These are phyloP conservation scores for Zaprionus bogoriensis DNA, from an alignment of 2,888 invertebrate genomes.

Conservation along the genomic window DNA sequence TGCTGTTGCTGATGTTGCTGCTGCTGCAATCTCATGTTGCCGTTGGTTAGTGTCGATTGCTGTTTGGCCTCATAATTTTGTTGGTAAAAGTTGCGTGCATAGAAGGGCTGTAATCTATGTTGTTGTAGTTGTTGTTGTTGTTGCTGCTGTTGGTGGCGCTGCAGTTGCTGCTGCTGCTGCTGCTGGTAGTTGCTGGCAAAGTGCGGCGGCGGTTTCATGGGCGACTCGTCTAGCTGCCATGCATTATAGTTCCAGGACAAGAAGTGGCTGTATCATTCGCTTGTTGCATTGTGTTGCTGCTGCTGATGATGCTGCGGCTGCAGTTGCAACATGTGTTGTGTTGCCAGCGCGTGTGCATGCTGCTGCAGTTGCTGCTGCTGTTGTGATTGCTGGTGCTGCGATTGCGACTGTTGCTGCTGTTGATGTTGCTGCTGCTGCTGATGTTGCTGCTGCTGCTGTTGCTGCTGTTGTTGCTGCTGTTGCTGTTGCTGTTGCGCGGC, in stretches of 20 bases:
- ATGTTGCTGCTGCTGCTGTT: conserved; percentile 73
- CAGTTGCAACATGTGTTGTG: conserved; percentile 68
- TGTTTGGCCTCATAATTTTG: conserved; percentile 44
- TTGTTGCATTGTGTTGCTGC: conserved; percentile 80
- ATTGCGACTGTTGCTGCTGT: conserved; percentile 63
- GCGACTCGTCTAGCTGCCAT: conserved; percentile 78
- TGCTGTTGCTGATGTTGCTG: conserved; percentile 38
- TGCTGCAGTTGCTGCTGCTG: conserved; percentile 72
- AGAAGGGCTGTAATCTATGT: conserved; percentile 54
- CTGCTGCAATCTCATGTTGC: conserved; percentile 48
- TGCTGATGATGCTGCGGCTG: conserved; percentile 80
- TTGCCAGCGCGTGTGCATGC: conserved; percentile 68
- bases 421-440: conserved; percentile 68
- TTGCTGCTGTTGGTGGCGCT: conserved; percentile 50
- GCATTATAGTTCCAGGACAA: conserved; percentile 82
- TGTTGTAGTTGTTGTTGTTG: conserved; percentile 54
- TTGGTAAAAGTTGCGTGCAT: conserved; percentile 67
- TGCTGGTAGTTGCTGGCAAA: conserved; percentile 51
- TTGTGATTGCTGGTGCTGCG: conserved; percentile 64
- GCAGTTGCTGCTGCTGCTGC: conserved; percentile 40
- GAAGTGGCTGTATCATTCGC: conserved; percentile 82
- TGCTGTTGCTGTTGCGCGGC: conserved; percentile 79
- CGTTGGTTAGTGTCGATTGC: conserved; percentile 44
- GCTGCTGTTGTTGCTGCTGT: conserved; percentile 77
- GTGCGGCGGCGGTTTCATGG: conserved; percentile 56